These are phyloP conservation scores for Brevipalpus yothersi DNA, from an alignment of 1,140 invertebrate genomes.

Conservation along the genomic window DNA sequence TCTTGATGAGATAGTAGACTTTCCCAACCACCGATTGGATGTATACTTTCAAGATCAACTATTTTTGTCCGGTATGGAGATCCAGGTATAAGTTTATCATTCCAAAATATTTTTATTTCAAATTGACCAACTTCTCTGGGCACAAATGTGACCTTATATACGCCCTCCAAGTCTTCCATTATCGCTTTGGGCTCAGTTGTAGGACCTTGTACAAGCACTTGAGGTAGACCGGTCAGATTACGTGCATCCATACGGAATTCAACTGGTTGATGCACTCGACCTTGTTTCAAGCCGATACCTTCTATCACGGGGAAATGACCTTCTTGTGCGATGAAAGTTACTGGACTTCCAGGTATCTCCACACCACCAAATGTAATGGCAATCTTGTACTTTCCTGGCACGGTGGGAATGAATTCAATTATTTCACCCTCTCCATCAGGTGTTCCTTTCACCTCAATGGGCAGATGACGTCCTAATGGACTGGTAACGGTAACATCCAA, in stretches of 20 bases:
- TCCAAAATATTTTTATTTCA: constrained; percentile 41
- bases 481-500: constrained; percentile 64
- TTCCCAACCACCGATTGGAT: constrained; percentile 56
- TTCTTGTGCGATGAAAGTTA: constrained; percentile 15
- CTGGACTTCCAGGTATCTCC: constrained; percentile 25
- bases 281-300: constrained; percentile 16
- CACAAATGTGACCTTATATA: constrained; percentile 36
- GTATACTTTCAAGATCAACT: constrained; percentile 35
- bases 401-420: constrained; percentile 58
- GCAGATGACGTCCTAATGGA: constrained; percentile 60
- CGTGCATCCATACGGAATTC: constrained; percentile 21
- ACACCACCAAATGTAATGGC: constrained; percentile 61
- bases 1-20: constrained; percentile 41
- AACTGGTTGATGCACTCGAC: constrained; percentile 18
- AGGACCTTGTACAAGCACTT: constrained; percentile 32
- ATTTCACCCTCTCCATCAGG: constrained; percentile 39
- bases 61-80: constrained; percentile 45
- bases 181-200: constrained; percentile 30
- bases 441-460: constrained; percentile 46
- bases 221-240: constrained; percentile 30
- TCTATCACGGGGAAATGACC: constrained; percentile 12
- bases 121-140: constrained; percentile 45
- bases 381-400: constrained; percentile 69
- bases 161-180: constrained; percentile 27
- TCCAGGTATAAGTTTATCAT: constrained; percentile 30